Conservation (phyloP, 2,888 invertebrate genomes). For the Campaea margaritaria region DNA sequence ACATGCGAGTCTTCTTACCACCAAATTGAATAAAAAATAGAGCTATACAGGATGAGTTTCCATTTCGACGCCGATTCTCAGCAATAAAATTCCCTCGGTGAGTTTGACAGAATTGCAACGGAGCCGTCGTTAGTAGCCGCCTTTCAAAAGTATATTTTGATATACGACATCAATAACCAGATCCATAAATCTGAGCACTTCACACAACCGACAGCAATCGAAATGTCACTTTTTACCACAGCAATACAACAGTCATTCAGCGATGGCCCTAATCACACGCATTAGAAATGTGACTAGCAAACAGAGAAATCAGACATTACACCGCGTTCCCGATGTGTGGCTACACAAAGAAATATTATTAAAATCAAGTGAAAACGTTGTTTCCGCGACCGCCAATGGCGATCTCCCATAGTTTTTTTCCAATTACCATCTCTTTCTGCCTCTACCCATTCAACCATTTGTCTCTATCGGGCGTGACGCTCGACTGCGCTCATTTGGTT, state of each 20-base stretch:
- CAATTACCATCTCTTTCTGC: constrained; percentile 42
- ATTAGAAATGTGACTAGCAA: constrained; percentile 62
- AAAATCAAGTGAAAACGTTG: constrained; percentile 59
- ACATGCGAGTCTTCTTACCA: no score
- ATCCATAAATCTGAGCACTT: constrained; percentile 17
- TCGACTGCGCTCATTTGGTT: constrained; percentile 51
- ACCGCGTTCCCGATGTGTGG: constrained; percentile 46
- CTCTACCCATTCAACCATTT: constrained; percentile 33
- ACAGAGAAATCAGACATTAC: constrained; percentile 58
- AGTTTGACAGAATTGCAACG: no score
- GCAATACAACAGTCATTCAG: constrained; percentile 31
- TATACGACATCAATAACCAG: not conserved
- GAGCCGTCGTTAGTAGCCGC: no score
- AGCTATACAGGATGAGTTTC: no score
- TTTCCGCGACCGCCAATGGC: constrained; percentile 44
- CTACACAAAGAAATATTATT: constrained; percentile 53
- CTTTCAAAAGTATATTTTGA: not conserved
- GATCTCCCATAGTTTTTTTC: constrained; percentile 42
- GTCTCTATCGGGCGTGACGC: constrained; percentile 45
- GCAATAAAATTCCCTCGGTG: no score
- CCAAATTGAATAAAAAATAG: no score
- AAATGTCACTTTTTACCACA: constrained; percentile 32
- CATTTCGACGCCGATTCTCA: no score
- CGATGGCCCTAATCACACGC: constrained; percentile 67
- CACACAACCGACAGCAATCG: constrained; percentile 28